Conservation (phyloP, 2,113 vertebrate species). For the Heterotilapia buettikoferi region DNA sequence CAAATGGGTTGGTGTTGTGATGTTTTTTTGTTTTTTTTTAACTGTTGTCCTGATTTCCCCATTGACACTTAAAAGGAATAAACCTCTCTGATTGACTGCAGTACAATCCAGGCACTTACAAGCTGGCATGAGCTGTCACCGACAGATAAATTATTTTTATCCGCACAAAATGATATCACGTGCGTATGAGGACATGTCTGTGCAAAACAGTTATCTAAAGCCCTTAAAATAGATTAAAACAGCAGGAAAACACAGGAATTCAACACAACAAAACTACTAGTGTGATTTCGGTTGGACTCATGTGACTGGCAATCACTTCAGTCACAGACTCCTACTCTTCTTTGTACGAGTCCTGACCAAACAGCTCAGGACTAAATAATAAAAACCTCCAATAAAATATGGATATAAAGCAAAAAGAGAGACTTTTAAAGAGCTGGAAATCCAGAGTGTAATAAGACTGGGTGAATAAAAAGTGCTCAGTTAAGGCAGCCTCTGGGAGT, state of each 20-base stretch:
- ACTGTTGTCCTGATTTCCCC: conserved; percentile 11
- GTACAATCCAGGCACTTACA: conserved; percentile 1
- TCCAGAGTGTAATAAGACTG: neutral
- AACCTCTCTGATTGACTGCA: conserved; percentile 40
- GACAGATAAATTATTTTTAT: conserved; percentile 18
- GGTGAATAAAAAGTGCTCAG: neutral
- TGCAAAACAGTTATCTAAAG: neutral
- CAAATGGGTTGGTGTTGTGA: neutral
- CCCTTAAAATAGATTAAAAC: neutral
- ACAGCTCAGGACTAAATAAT: neutral
- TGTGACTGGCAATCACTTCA: neutral
- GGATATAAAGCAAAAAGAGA: neutral
- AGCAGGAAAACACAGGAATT: neutral
- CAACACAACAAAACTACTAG: neutral
- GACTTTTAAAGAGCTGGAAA: neutral
- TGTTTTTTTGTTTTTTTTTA: neutral
- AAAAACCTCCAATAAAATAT: conserved; percentile 28
- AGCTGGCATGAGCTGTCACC: conserved; percentile 22
- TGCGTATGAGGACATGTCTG: neutral
- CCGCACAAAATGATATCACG: neutral
- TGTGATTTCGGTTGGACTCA: neutral
- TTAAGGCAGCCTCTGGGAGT: neutral
- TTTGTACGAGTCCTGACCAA: neutral
- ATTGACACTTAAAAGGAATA: conserved; percentile 29
- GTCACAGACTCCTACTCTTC: neutral